Evolutionary conservation across 2,113 vertebrate genomes (phyloP), one percentile per base, ranked within the genome.

Genomic region (Trogon surrucura): DNA sequence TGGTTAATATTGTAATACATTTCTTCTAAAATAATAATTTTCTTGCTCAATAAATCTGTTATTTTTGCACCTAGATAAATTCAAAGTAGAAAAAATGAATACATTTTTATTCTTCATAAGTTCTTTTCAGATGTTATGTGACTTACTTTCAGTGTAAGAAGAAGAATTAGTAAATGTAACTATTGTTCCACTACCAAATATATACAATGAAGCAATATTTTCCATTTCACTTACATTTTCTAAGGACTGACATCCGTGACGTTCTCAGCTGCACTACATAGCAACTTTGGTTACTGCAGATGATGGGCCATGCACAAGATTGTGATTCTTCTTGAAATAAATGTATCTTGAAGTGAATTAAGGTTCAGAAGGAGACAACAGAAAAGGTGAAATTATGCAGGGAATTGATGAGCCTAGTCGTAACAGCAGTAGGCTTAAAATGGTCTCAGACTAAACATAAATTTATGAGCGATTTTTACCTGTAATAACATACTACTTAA

Each of bases 131-230:
- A 51, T 23, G 8, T 66, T 89, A 21, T 34, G 12, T 81, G 53
- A 93, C 18, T 27, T 81, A 36, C 60, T 89, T 82, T 69, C 70
- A 81, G 22, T 30, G 25, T 48, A 41, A 62, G 47, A 78, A 8
- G 34, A 83, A 77, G n/a, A 96, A 95, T 56, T 23, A 91, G 88
- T 94, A 94, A 57, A 73, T 81, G 19, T 58, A 96, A 95, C 92
- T 94, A 54, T 50, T 48, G 45, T 66, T 87, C 30, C 66, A 45
- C 48, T 65, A 12, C 16, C 13, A 83, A 57, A 73, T 67, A 78
- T 53, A 47, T 41, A 77, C 32, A 91, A 70, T n/a, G 64, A 85
- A 22, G 8, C 77, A 71, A 36, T 56, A n/a, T 38, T 25, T 93
- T 71, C 36, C 13, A 50, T 81, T 91, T 95, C 80, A 85, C 69